Conservation (phyloP, 2,797 vertebrate genomes). For the Mus caroli region DNA sequence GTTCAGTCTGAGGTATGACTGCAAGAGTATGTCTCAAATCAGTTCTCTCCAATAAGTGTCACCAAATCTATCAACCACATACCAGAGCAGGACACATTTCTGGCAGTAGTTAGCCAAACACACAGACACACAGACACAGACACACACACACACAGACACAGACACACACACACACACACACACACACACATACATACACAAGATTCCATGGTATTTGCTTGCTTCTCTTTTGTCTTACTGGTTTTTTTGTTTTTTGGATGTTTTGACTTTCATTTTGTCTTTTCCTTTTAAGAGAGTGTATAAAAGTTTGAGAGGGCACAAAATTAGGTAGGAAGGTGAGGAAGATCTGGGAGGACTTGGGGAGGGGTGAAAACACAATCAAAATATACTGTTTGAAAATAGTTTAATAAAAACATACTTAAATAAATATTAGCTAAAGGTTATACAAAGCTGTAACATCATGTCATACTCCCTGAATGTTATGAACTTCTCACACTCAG, state of each 20-base stretch:
- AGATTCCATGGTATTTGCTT: background rate
- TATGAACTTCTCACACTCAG: conserved; percentile 29
- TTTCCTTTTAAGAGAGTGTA: background rate
- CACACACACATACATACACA: background rate
- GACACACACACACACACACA: background rate
- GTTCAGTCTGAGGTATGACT: background rate
- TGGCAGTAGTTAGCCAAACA: background rate
- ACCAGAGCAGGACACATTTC: background rate
- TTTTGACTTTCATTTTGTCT: background rate
- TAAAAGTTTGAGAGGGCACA: background rate
- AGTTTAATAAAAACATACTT: conserved; percentile 26
- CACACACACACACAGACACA: background rate
- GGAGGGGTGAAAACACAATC: background rate
- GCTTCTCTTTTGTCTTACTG: background rate
- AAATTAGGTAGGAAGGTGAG: background rate
- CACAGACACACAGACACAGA: background rate
- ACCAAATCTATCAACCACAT: background rate
- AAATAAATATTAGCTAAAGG: conserved; percentile 30
- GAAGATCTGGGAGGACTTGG: background rate
- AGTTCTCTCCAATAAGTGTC: background rate
- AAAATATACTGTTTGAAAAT: background rate
- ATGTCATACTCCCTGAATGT: background rate
- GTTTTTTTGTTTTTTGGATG: background rate
- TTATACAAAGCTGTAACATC: background rate
- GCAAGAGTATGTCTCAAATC: background rate